Evolutionary conservation across 2,888 invertebrate species (phyloP), one percentile per base, ranked within the genome.

Genomic region (Euproctis similis): DNA sequence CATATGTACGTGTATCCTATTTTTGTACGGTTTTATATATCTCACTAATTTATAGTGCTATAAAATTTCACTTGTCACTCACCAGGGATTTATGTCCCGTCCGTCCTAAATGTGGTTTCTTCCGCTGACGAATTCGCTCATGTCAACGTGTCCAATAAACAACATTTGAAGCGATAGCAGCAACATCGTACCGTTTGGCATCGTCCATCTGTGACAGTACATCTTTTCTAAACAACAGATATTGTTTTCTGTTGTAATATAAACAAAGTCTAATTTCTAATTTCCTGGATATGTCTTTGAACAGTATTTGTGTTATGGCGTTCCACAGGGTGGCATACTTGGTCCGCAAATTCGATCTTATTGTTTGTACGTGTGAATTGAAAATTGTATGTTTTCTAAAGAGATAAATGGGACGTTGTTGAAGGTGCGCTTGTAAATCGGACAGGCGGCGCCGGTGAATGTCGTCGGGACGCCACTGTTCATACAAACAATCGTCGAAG

Each of bases 21-120:
- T 78, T 76, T 71, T 64, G 73, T 65, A 51, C 55, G 52, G 58
- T 64, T 68, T 69, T 74, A 67, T 65, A 69, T 74, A 62, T 62
- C n/a, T n/a, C n/a, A 67, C 66, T 66, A 75, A 77, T 84, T 82
- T 81, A 82, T 75, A 66, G 72, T 61, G 65, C 72, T 57, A 76
- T 82, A 84, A 82, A 82, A 65, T 78, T 76, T 77, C 65, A 73
- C 75, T 76, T 84, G 82, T 84, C 82, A 84, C 80, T 82, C 77
- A 68, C 48, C 39, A 59, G 58, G 69, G 70, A 76, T 84, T 82
- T 82, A 82, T 66, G 80, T 53, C 39, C 55, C 50, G 65, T 54
- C 59, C 74, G 81, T 68, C 76, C 81, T 69, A 65, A 72, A 82
- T 84, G 82, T 55, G 76, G 78, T 78, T 72, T 78, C 81, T 75